phyloP scores from a whole-genome alignment of 2,113 vertebrate genomes.

The Xiphias gladius region DNA sequence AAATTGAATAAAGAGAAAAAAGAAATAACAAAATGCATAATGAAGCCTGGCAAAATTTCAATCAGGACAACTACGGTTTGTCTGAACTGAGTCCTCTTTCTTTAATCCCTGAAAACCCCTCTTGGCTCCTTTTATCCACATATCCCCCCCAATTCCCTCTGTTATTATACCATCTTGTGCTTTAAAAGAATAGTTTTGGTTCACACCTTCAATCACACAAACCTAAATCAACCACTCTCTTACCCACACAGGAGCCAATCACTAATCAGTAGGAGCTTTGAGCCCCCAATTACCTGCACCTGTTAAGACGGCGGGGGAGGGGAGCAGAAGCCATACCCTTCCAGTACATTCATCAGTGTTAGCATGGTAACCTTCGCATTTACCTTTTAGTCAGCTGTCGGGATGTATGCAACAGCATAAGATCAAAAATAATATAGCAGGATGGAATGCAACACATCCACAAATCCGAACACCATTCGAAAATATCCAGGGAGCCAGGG shows the following conservation, averaged over 20 bases:
- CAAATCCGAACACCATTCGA: not conserved
- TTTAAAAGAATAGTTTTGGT: not conserved
- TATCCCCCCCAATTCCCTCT: not conserved
- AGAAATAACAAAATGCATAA: not conserved
- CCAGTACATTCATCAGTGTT: slow-evolving; percentile 4
- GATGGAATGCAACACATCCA: not conserved
- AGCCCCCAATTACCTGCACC: slow-evolving; percentile 5
- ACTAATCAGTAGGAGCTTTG: slow-evolving; percentile 5
- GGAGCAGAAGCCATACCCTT: not conserved
- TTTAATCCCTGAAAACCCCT: not conserved
- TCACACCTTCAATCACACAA: not conserved
- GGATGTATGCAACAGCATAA: not conserved
- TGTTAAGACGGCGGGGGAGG: no score
- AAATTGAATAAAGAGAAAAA: not conserved
- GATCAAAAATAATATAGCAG: not conserved
- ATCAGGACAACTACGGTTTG: not conserved
- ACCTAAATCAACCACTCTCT: not conserved
- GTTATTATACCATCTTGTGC: not conserved
- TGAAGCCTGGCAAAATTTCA: not conserved
- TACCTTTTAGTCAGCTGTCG: not conserved
- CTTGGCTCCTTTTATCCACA: not conserved
- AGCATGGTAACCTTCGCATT: not conserved
- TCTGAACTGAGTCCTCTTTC: not conserved
- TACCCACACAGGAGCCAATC: not conserved
- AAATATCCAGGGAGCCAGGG: not conserved